Conservation (phyloP, 2,888 invertebrate genomes). For the Tetrapedia diversipes region DNA sequence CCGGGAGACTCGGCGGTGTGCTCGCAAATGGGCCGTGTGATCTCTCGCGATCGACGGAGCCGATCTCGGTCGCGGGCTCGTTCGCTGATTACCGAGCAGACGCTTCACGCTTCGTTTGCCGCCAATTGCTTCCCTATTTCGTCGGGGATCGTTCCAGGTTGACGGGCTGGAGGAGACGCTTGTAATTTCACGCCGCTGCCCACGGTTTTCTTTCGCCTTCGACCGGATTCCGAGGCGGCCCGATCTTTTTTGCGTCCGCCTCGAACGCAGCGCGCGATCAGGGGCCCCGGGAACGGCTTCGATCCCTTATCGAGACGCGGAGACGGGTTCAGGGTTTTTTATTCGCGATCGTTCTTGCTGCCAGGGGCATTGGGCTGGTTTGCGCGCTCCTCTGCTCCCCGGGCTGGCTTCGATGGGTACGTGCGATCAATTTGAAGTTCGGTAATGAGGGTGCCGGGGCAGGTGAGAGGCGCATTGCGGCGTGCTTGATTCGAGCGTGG, state of each 20-base stretch:
- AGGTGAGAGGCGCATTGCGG: no score
- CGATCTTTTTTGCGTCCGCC: constrained; percentile 6
- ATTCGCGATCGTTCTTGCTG: no score
- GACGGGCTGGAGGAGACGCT: constrained; percentile 26
- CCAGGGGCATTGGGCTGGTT: no score
- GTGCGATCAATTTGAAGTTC: no score
- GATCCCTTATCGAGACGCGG: constrained; percentile 8
- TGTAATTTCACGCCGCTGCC: constrained; percentile 29
- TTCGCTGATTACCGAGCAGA: constrained; percentile 27
- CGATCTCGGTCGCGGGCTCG: constrained; percentile 19
- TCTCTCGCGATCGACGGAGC: constrained; percentile 20
- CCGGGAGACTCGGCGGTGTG: no score
- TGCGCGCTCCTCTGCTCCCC: no score
- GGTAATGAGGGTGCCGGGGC: no score
- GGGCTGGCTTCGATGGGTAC: no score
- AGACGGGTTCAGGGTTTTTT: no score
- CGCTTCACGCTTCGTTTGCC: constrained; percentile 44
- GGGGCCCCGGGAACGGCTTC: neutral
- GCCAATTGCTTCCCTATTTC: constrained; percentile 25
- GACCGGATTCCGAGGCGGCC: neutral
- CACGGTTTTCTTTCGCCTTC: neutral
- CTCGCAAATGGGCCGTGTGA: constrained; percentile 21
- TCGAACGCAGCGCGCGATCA: neutral
- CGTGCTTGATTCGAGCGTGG: no score
- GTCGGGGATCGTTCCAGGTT: constrained; percentile 14